Conservation (phyloP, 2,113 vertebrate species). For the Synodontis membranacea region DNA sequence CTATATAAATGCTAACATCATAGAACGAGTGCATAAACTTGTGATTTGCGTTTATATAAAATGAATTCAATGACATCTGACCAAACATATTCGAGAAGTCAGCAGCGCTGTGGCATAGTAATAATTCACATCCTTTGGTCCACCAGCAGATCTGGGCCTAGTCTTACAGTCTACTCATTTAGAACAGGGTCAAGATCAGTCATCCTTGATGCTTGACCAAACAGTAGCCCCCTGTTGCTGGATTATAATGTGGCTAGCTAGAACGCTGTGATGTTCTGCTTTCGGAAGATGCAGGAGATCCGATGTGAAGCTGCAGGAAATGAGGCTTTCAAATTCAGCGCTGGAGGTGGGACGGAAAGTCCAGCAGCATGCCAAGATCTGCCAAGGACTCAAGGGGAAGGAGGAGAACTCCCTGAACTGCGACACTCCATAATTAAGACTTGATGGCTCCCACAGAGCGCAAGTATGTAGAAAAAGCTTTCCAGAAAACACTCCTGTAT, state of each 20-base stretch:
- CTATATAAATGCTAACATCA: background rate
- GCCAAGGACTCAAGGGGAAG: slow-evolving; percentile 27
- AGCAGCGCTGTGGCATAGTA: background rate
- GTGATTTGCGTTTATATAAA: background rate
- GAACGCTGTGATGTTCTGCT: background rate
- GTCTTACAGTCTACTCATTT: background rate
- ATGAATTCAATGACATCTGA: background rate
- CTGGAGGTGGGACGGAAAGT: slow-evolving; percentile 33
- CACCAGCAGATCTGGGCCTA: background rate
- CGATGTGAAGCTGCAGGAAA: background rate
- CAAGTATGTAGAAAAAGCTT: background rate
- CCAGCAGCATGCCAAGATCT: slow-evolving; percentile 15
- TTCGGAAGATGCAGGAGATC: background rate
- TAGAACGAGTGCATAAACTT: background rate
- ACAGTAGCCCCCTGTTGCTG: background rate
- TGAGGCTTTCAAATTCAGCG: background rate
- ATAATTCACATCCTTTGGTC: background rate
- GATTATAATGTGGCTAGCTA: background rate
- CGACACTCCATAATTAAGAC: slow-evolving; percentile 26
- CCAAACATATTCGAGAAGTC: background rate
- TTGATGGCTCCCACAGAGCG: slow-evolving; percentile 5
- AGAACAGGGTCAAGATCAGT: background rate
- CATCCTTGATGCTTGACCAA: background rate
- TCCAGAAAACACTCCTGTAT: background rate
- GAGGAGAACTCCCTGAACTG: slow-evolving; percentile 3